Percentiles rank a stretch among this genome's conserved stretches.
Conservation (phyloP, 2,113 vertebrate species). For the Pelecanus crispus region DNA sequence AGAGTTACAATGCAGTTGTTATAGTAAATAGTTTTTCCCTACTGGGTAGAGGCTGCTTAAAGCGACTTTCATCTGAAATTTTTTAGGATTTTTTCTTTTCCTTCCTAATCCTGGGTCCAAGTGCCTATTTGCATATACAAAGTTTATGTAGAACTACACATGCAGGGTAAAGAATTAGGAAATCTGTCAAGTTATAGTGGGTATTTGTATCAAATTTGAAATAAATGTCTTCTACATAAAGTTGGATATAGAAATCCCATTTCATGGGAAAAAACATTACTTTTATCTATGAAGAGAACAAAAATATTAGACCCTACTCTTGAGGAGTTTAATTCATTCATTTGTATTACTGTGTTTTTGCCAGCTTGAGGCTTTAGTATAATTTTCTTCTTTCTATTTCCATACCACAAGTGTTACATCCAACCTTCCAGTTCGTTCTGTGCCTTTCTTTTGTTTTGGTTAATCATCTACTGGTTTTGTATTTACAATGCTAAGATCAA, state of each 20-base stretch:
- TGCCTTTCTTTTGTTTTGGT: background rate
- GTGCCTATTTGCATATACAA: background rate
- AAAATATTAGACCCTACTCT: background rate
- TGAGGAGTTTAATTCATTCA: background rate
- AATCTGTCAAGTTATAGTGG: background rate
- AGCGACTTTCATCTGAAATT: background rate
- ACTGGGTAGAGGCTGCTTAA: background rate
- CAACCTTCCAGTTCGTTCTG: background rate
- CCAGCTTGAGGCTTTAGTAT: background rate
- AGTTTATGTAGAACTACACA: fast-evolving
- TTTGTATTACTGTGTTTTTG: background rate
- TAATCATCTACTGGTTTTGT: background rate
- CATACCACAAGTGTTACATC: background rate
- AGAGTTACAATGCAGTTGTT: background rate
- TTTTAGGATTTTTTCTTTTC: background rate
- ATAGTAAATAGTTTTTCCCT: background rate
- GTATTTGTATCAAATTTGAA: background rate
- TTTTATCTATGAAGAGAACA: background rate
- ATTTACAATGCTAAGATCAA: background rate
- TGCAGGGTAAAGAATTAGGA: background rate
- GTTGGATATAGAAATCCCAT: background rate
- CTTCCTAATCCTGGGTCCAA: background rate
- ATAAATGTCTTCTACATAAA: background rate
- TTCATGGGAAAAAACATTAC: background rate
- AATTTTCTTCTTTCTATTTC: background rate